Conservation (phyloP, 1,140 invertebrate genomes). For the Sesamia nonagrioides region DNA sequence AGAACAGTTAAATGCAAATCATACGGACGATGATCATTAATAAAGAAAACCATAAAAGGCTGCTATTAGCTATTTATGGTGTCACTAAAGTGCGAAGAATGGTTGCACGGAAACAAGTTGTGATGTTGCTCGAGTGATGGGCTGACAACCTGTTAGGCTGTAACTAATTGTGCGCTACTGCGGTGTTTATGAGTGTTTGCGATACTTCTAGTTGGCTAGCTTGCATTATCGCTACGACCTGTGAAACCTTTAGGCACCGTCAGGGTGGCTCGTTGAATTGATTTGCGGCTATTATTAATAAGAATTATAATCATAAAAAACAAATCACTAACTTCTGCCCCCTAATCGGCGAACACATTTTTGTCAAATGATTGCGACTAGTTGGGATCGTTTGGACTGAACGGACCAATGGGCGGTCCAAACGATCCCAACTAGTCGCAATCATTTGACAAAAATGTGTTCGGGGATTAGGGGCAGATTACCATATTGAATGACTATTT, state of each 20-base stretch:
- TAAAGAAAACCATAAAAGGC: constrained; percentile 4
- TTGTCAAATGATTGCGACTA: no score
- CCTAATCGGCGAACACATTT: no score
- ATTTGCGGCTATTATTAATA: no score
- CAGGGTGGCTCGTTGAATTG: no score
- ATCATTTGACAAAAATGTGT: no score
- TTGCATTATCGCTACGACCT: neutral
- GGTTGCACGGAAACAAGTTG: constrained; percentile 14
- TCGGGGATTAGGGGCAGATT: no score
- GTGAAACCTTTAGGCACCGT: neutral
- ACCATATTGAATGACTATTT: no score
- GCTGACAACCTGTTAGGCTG: neutral
- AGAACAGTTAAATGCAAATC: constrained; percentile 24
- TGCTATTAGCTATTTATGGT: constrained; percentile 9
- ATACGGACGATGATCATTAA: constrained; percentile 3
- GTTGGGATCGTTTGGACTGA: no score
- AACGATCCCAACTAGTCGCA: no score
- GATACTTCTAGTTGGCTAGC: constrained; percentile 14
- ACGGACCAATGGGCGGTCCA: no score
- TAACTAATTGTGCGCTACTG: constrained; percentile 5
- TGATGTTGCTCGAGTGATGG: constrained; percentile 9
- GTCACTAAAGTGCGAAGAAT: constrained; percentile 19
- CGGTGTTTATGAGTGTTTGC: constrained; percentile 17
- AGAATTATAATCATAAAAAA: no score
- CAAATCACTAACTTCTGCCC: no score